A percentile compares a stretch with the other conserved stretches of the same genome.
Conservation (phyloP, 2,888 invertebrate species). For the Thecophora atra region DNA sequence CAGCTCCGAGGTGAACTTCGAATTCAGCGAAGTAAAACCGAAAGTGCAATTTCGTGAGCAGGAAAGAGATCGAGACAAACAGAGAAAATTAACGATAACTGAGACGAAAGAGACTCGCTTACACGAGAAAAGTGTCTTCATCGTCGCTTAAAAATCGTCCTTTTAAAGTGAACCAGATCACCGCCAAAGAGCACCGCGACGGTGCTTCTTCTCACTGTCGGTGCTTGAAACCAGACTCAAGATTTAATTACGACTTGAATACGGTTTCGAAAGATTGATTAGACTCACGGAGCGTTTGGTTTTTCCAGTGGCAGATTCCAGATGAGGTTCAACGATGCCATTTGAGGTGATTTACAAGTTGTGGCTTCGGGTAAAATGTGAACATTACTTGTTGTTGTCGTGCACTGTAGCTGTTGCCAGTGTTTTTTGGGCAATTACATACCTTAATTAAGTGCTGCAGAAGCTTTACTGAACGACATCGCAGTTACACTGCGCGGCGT, state of each 20-base stretch:
- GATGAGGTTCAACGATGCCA: slow-evolving; percentile 16
- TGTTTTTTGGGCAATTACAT: background rate
- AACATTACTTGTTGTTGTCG: background rate
- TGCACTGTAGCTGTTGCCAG: background rate
- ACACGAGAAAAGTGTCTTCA: too few relatives aligned
- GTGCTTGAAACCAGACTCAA: background rate
- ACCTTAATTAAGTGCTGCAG: background rate
- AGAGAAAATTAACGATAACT: background rate
- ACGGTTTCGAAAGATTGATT: background rate
- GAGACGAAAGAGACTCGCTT: background rate
- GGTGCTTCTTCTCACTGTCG: background rate
- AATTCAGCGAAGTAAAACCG: slow-evolving; percentile 26
- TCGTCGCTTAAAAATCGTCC: background rate
- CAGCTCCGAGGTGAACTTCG: background rate
- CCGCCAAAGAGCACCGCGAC: slow-evolving; percentile 26
- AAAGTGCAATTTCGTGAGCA: background rate
- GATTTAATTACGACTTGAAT: background rate
- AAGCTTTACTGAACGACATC: background rate
- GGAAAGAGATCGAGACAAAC: background rate
- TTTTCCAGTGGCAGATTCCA: background rate
- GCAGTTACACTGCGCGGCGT: too few relatives aligned
- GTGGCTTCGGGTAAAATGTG: too few relatives aligned
- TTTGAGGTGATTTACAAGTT: background rate
- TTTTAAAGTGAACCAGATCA: background rate
- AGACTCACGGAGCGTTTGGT: background rate